These are phyloP conservation scores for Yoshiicerus persimilis DNA, from an alignment of 1,140 invertebrate genomes.

Conservation along the genomic window DNA sequence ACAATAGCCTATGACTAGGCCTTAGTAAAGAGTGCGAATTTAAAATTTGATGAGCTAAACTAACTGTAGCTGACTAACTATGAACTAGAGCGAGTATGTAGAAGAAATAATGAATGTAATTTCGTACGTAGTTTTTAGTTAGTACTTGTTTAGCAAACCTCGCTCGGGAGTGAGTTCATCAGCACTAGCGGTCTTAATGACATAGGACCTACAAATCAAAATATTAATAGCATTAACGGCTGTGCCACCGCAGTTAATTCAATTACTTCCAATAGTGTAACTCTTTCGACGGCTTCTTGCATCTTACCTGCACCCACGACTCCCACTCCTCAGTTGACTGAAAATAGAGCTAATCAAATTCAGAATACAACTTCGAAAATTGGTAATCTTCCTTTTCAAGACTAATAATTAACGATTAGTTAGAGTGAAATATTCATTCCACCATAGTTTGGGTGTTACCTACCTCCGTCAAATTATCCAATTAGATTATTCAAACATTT, in stretches of 20 bases:
- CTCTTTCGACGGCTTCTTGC: neutral
- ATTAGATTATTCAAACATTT: too few relatives aligned
- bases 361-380: neutral
- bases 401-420: too few relatives aligned
- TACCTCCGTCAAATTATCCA: too few relatives aligned
- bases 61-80: neutral
- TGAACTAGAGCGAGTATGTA: neutral
- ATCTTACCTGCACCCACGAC: neutral
- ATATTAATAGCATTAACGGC: neutral
- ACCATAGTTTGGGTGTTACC: too few relatives aligned
- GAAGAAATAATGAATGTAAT: conserved; percentile 18
- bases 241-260: neutral
- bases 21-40: neutral
- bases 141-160: conserved; percentile 33
- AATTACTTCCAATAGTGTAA: neutral
- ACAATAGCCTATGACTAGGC: too few relatives aligned
- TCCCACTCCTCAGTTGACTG: neutral
- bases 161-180: conserved; percentile 37
- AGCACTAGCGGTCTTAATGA: conserved; percentile 29
- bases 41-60: neutral
- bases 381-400: too few relatives aligned
- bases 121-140: conserved; percentile 33
- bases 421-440: too few relatives aligned
- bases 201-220: neutral
- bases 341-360: neutral